phyloP scores from a whole-genome alignment of 2,888 invertebrate genomes.

The Acanthosepion pharaonis region DNA sequence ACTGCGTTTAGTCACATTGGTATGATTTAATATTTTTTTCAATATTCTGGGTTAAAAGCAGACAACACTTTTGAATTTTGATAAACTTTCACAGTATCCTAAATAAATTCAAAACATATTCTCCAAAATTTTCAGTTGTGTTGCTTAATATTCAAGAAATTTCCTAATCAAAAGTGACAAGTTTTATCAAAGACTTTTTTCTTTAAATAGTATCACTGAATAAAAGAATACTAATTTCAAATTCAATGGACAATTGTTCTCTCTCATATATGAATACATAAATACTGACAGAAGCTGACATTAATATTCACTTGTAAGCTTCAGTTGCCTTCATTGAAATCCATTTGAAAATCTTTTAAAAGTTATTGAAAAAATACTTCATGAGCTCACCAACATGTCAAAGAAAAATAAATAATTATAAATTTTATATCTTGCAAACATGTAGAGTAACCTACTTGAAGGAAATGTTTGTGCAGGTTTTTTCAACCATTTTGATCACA shows the following conservation, averaged over 20 bases:
- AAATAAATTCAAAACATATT: constrained; percentile 3
- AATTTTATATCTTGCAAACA: not conserved
- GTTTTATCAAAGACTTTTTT: not conserved
- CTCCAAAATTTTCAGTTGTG: not conserved
- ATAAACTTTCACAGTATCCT: not conserved
- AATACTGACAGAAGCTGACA: not conserved
- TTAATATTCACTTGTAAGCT: not conserved
- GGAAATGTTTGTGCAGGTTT: not conserved
- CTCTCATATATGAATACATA: not conserved
- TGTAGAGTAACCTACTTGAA: not conserved
- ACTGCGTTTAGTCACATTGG: not conserved
- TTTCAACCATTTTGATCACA: not conserved
- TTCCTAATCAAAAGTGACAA: not conserved
- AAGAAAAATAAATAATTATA: not conserved
- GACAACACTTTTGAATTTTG: not conserved
- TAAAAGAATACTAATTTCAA: not conserved
- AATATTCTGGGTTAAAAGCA: not conserved
- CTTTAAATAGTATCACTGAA: not conserved
- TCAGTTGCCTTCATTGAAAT: not conserved
- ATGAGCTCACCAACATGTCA: not conserved
- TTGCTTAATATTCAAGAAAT: not conserved
- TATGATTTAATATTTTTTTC: not conserved
- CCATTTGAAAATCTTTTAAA: not conserved
- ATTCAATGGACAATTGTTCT: not conserved
- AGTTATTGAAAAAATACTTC: not conserved